Evolutionary conservation across 2,797 vertebrate species (phyloP).

Genomic region (Rhodeus uyekii): DNA sequence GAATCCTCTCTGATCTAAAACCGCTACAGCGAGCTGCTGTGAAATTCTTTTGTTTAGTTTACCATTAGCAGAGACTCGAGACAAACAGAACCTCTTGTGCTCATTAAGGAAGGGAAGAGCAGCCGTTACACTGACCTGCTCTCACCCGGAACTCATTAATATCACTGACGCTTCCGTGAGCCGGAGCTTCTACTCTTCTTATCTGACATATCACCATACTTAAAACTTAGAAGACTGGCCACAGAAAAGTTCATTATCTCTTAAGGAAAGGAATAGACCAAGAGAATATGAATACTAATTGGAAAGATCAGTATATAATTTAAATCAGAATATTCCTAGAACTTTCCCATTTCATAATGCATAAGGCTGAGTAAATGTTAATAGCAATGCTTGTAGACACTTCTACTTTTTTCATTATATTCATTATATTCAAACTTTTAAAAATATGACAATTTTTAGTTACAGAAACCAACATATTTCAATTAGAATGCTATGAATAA

Average conservation of each 20-base stretch:
- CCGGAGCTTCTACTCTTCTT: conserved; percentile 27
- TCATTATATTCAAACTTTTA: background rate
- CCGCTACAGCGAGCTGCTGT: conserved; percentile 21
- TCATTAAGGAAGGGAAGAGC: conserved; percentile 71
- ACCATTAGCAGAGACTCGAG: conserved; percentile 71
- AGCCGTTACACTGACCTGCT: conserved; percentile 68
- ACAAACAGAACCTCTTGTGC: conserved; percentile 70
- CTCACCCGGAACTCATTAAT: conserved; percentile 74
- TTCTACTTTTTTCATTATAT: background rate
- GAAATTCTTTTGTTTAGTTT: conserved; percentile 46
- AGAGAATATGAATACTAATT: conserved; percentile 51
- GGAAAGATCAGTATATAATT: conserved; percentile 28
- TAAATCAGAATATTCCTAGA: conserved; percentile 13
- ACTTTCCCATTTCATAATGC: background rate
- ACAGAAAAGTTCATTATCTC: conserved; percentile 34
- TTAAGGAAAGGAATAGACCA: conserved; percentile 37
- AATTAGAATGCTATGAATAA: conserved; percentile 30
- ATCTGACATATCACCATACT: conserved; percentile 46
- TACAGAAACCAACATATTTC: background rate
- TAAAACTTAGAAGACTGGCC: conserved; percentile 39
- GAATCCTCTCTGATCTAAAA: conserved; percentile 12
- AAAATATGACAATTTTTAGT: background rate
- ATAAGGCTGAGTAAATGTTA: background rate
- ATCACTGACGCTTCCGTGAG: conserved; percentile 54
- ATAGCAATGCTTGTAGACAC: background rate